Percentiles rank a stretch among this genome's conserved stretches.
Evolutionary conservation across 2,888 invertebrate species (phyloP).

Genomic region (Pycnomerus fuliginosus): DNA sequence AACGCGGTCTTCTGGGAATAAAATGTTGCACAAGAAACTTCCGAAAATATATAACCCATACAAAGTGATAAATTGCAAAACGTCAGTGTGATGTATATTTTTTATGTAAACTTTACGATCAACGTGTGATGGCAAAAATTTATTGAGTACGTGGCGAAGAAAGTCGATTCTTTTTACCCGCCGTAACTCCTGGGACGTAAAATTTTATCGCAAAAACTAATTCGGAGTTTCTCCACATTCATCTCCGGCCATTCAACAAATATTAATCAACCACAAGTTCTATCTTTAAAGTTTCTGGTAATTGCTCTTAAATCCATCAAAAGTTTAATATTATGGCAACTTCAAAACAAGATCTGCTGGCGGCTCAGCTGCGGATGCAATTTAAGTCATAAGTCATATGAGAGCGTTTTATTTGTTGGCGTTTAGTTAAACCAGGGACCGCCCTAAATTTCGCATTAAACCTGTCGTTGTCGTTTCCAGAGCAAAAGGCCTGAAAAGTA

Average conservation of each 20-base stretch:
- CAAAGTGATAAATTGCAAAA: conserved; percentile 14
- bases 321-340: conserved; percentile 17
- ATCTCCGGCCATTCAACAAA: conserved; percentile 12
- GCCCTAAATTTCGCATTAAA: conserved; percentile 11
- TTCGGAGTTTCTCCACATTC: too few species aligned
- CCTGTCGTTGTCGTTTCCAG: too few species aligned
- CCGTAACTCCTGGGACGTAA: too few species aligned
- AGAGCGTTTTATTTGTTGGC: conserved; percentile 9
- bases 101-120: conserved; percentile 14
- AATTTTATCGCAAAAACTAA: too few species aligned
- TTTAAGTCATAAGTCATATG: conserved; percentile 14
- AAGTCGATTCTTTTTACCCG: too few species aligned
- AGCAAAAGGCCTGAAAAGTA: conserved; percentile 7
- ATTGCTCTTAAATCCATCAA: conserved; percentile 15
- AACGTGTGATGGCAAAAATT: conserved; percentile 12
- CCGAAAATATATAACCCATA: conserved; percentile 12
- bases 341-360: conserved; percentile 13
- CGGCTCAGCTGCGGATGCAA: conserved; percentile 10
- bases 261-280: conserved; percentile 10
- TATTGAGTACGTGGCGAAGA: conserved; percentile 4
- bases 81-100: conserved; percentile 11
- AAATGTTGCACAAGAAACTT: conserved; percentile 9
- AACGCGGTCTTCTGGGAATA: conserved; percentile 12
- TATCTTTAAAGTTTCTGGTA: conserved; percentile 14
- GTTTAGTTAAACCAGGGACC: too few species aligned